A percentile compares a stretch with the other conserved stretches of the same genome.
Evolutionary conservation across 2,888 invertebrate genomes (phyloP).

Genomic region (Galeruca laticollis): DNA sequence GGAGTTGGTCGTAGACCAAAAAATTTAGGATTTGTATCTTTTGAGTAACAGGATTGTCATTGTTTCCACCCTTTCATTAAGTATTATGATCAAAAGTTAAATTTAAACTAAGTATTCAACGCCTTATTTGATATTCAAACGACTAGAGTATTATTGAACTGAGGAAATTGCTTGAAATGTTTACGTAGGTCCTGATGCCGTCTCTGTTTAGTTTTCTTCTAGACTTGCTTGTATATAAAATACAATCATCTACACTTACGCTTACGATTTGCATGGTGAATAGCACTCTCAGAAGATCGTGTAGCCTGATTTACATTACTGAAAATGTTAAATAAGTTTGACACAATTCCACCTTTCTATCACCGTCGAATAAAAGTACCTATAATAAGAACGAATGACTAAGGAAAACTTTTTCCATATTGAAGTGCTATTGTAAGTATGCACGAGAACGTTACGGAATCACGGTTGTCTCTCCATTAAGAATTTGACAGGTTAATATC

Average conservation of each 20-base stretch:
- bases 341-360: slow-evolving; percentile 43
- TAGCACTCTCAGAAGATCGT: slow-evolving; percentile 19
- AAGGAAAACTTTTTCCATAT: slow-evolving; percentile 44
- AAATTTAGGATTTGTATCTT: too few species aligned
- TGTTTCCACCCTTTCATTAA: too few species aligned
- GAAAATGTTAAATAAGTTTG: slow-evolving; percentile 46
- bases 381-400: slow-evolving; percentile 40
- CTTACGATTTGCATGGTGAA: slow-evolving; percentile 6
- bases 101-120: too few species aligned
- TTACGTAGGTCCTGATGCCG: too few species aligned
- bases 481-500: slow-evolving; percentile 47
- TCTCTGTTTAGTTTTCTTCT: too few species aligned
- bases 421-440: slow-evolving; percentile 38
- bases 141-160: too few species aligned
- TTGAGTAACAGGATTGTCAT: too few species aligned
- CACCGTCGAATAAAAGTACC: slow-evolving; percentile 19
- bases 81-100: too few species aligned
- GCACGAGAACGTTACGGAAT: slow-evolving; percentile 35
- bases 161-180: too few species aligned
- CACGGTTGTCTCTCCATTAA: slow-evolving; percentile 20
- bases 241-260: neutral
- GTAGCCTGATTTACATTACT: slow-evolving; percentile 39
- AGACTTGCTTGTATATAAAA: neutral
- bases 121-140: too few species aligned
- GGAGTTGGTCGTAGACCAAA: too few species aligned